These are phyloP conservation scores for Nemotelus pantherinus DNA, from an alignment of 2,888 invertebrate genomes.

Conservation along the genomic window DNA sequence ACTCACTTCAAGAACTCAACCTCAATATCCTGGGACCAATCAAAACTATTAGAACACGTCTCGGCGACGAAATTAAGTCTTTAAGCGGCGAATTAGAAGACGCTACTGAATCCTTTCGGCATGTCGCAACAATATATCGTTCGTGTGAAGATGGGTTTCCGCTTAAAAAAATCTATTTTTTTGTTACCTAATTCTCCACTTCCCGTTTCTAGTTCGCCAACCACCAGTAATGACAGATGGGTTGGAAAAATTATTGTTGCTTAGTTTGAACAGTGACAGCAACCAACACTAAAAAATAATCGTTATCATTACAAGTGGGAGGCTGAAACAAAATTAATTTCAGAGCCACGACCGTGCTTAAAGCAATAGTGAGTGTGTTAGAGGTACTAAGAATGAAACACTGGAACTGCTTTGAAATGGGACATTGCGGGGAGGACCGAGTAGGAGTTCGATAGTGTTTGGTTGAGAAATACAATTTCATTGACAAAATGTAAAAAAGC, in stretches of 20 bases:
- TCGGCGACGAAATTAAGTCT: constrained; percentile 17
- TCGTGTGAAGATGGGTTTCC: not conserved
- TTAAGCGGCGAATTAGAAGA: constrained; percentile 34
- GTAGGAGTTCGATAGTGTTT: too few relatives aligned
- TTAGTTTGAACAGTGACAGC: not conserved
- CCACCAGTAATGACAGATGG: too few relatives aligned
- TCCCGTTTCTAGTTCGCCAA: too few relatives aligned
- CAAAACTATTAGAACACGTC: not conserved
- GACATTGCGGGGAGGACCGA: too few relatives aligned
- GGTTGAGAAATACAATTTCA: too few relatives aligned
- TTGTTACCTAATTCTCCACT: not conserved
- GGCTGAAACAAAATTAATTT: not conserved
- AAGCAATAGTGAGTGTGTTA: too few relatives aligned
- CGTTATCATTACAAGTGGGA: constrained; percentile 14
- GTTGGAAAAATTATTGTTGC: too few relatives aligned
- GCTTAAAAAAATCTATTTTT: constrained; percentile 13
- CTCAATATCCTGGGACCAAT: not conserved
- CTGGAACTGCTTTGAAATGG: too few relatives aligned
- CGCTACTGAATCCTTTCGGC: constrained; percentile 33
- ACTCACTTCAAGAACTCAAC: not conserved
- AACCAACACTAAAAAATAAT: constrained; percentile 15
- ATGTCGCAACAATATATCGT: constrained; percentile 32
- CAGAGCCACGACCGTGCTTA: too few relatives aligned
- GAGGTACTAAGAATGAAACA: too few relatives aligned
- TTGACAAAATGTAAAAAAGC: too few relatives aligned